Base-by-base conservation (phyloP, 1,140 invertebrate species). In the Pseudachorutes palmiensis region DNA sequence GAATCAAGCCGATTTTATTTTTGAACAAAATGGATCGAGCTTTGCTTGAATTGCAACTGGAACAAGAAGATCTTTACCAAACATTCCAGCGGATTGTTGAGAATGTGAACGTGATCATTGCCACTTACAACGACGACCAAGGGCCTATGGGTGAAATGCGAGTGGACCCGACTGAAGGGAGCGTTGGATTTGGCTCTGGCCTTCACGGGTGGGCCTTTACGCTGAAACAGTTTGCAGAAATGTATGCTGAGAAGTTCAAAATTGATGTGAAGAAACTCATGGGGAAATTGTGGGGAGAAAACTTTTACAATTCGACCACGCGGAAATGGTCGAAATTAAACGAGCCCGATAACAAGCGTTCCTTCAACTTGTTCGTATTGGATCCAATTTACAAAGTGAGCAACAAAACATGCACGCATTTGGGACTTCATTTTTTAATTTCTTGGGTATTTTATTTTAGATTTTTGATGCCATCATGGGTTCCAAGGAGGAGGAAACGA, bases 21-120 rank as follows among this genome's bases (percentile, higher is more conserved):
- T 98, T 98, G 95, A 98, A 99, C 88, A 98, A 98, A 82, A 98
- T 99, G 96, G 97, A 99, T 83, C 88, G 95, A 76, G 96, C 94
- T 74, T 83, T 98, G 36, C 82, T 98, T 1, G 95, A 98, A 80
- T 81, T 98, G 75, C 94, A 98, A 79, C 81, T 98, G 72, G 94
- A 93, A 60, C 86, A 90, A 73, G 97, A 99, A 83, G 94, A 97
- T 80, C 82, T 99, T 24, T 99, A 96, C 81, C 97, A 99, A 82
- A 98, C 94, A 77, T 99, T 99, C 87, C 94, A 97, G 81, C 90
- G 96, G 84, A 98, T 98, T 80, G 94, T 99, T 75, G 97, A 99
- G 83, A 98, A 97, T 78, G 94, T 99, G 32, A 99, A 99, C 83
- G 97, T 99, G 69, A 99, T 99, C 78, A 98, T 99, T 80, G 94